Percentiles rank a stretch among this genome's conserved stretches.
These are phyloP conservation scores for Calliscelio sp. DNA, from an alignment of 2,888 invertebrate species.

Conservation along the genomic window DNA sequence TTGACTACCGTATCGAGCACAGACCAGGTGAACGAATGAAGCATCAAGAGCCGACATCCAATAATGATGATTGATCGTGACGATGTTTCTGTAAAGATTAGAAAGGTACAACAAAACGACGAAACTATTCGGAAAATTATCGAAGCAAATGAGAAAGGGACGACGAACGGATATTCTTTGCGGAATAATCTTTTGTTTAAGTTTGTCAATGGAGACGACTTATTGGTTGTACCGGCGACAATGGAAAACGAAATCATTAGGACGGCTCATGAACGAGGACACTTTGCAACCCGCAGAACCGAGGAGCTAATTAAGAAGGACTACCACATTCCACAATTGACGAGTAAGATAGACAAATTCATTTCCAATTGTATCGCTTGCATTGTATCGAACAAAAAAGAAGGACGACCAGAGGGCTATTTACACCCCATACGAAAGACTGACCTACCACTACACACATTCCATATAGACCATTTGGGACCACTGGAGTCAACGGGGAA, in stretches of 20 bases:
- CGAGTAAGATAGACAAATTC: not conserved
- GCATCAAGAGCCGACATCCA: conserved; percentile 57
- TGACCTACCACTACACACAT: not conserved
- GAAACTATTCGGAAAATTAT: not conserved
- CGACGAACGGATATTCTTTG: not conserved
- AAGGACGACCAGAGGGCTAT: not conserved
- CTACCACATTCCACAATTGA: not conserved
- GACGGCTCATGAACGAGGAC: not conserved
- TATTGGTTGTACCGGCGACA: not conserved
- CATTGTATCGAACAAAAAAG: not conserved
- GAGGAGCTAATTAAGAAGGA: not conserved
- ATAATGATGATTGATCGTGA: conserved; percentile 35
- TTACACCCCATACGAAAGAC: not conserved
- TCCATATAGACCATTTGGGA: conserved; percentile 13
- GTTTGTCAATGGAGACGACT: not conserved
- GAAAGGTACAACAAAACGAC: not conserved
- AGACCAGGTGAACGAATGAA: not conserved
- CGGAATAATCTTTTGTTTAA: not conserved
- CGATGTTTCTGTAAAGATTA: not conserved
- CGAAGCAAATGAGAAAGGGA: not conserved
- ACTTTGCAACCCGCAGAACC: not conserved
- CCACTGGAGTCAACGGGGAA: not conserved
- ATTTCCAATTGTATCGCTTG: conserved; percentile 13
- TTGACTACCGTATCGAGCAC: not conserved
- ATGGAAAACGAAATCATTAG: not conserved